A percentile compares a stretch with the other conserved stretches of the same genome.
Conservation (phyloP, 2,113 vertebrate genomes). For the Elgaria multicarinata region DNA sequence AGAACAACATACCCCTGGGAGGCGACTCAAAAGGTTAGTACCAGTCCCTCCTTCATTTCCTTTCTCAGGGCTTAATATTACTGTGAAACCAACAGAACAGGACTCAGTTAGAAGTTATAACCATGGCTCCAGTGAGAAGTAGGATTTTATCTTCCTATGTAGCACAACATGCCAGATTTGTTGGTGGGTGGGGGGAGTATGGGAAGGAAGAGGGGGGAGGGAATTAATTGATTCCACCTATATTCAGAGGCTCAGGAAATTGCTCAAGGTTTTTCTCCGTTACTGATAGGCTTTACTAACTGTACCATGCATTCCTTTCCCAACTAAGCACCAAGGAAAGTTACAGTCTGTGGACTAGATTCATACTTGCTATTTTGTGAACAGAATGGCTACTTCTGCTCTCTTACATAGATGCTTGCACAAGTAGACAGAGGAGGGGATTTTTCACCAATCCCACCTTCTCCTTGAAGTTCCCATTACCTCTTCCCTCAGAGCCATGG, state of each 20-base stretch:
- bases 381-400: not conserved
- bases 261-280: not conserved
- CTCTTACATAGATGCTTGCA: not conserved
- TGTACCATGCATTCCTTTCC: not conserved
- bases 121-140: not conserved
- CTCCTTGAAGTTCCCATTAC: not conserved
- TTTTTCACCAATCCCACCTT: not conserved
- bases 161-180: not conserved
- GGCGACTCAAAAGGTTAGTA: slow-evolving; percentile 35
- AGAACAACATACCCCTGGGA: slow-evolving; percentile 50
- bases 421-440: not conserved
- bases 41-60: slow-evolving; percentile 16
- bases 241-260: not conserved
- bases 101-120: not conserved
- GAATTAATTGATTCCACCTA: not conserved
- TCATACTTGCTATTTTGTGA: not conserved
- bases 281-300: not conserved
- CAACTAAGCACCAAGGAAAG: not conserved
- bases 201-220: not conserved
- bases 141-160: not conserved
- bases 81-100: not conserved
- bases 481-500: not conserved
- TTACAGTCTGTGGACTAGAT: not conserved
- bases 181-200: not conserved
- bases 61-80: slow-evolving; percentile 26